A percentile compares a stretch with the other conserved stretches of the same genome.
Conservation (phyloP, 2,797 vertebrate genomes). For the Myotis planiceps region DNA sequence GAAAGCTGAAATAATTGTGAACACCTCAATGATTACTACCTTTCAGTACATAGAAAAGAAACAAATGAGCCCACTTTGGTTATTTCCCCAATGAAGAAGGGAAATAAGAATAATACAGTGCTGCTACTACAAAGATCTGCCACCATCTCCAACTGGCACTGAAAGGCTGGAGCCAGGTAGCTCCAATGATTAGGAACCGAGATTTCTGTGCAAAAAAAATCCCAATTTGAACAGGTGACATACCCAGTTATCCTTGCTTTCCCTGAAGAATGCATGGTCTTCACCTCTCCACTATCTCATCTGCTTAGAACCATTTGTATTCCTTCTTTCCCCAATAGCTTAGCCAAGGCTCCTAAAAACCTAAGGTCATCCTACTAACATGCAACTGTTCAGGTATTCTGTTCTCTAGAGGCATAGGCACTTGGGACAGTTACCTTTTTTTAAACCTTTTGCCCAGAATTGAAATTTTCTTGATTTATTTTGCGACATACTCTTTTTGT, state of each 20-base stretch:
- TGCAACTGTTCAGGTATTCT: not conserved
- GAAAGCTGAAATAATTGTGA: not conserved
- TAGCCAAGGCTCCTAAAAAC: not conserved
- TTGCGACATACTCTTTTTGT: not conserved
- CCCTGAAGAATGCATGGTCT: not conserved
- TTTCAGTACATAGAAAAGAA: not conserved
- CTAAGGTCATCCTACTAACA: not conserved
- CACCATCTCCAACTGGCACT: accelerated
- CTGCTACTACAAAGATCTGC: not conserved
- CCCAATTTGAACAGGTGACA: accelerated
- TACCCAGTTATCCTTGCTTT: accelerated
- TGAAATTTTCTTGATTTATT: not conserved
- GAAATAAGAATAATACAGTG: not conserved
- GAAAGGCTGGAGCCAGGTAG: not conserved
- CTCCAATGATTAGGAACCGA: not conserved
- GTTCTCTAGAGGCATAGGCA: not conserved
- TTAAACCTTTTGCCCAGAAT: not conserved
- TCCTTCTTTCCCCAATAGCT: not conserved
- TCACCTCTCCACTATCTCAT: not conserved
- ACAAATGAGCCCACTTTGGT: not conserved
- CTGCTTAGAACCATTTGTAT: not conserved
- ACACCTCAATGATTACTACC: not conserved
- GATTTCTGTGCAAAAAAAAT: not conserved
- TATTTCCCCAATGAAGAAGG: not conserved
- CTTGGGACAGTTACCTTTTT: not conserved